phyloP scores from a whole-genome alignment of 2,113 vertebrate species.

The Sebastes schlegelii region DNA sequence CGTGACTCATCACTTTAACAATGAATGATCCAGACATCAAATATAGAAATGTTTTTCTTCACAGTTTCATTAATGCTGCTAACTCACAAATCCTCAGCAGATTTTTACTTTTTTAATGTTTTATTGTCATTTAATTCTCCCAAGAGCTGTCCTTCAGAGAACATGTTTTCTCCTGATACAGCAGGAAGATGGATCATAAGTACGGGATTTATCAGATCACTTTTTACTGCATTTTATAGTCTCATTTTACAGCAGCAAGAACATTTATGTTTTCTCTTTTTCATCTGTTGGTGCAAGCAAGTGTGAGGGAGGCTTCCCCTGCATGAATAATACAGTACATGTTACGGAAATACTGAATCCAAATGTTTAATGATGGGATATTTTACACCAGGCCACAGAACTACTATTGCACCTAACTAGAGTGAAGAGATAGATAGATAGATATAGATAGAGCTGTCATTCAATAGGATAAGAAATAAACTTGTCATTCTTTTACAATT shows the following conservation, averaged over 20 bases:
- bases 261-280: neutral
- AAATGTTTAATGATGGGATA: slow-evolving; percentile 40
- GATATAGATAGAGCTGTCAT: neutral
- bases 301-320: neutral
- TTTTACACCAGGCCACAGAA: slow-evolving; percentile 14
- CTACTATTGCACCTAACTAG: neutral
- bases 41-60: neutral
- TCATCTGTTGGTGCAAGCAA: neutral
- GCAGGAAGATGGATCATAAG: neutral
- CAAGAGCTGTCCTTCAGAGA: neutral
- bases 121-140: neutral
- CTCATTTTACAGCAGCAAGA: neutral
- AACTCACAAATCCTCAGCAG: neutral
- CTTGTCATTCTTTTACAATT: neutral
- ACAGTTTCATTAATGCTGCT: neutral
- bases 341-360: slow-evolving; percentile 10
- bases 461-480: neutral
- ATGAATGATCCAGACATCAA: neutral
- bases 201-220: neutral
- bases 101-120: neutral
- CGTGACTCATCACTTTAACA: neutral
- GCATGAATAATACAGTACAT: slow-evolving; percentile 46
- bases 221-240: neutral
- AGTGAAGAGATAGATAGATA: neutral
- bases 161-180: neutral